phyloP scores from a whole-genome alignment of 2,888 invertebrate genomes.

The Lottia scabra region DNA sequence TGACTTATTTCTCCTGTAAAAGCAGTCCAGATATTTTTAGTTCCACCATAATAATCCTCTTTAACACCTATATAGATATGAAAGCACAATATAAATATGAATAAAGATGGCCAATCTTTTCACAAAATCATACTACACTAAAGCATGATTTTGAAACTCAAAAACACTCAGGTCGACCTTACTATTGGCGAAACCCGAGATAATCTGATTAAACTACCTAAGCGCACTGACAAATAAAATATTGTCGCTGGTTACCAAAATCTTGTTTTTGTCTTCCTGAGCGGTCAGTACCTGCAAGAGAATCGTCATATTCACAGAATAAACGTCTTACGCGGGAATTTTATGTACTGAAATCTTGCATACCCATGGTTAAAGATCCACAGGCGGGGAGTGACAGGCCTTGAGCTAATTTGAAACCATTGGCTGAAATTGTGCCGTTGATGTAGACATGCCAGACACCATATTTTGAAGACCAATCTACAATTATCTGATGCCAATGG shows the following conservation, averaged over 20 bases:
- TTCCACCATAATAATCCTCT: conserved; percentile 19
- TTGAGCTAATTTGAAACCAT: neutral
- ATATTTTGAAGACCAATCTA: conserved; percentile 13
- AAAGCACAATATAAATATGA: too few species aligned
- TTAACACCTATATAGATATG: conserved; percentile 20
- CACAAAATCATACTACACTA: too few species aligned
- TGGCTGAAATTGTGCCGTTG: conserved; percentile 20
- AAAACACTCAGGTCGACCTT: too few species aligned
- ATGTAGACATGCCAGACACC: conserved; percentile 22
- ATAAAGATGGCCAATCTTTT: too few species aligned
- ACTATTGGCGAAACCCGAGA: too few species aligned
- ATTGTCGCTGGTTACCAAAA: neutral
- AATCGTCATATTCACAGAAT: neutral
- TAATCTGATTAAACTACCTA: too few species aligned
- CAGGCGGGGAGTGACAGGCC: conserved; percentile 1
- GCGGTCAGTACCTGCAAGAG: too few species aligned
- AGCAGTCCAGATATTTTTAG: conserved; percentile 19
- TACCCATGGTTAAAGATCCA: conserved; percentile 22
- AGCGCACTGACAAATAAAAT: too few species aligned
- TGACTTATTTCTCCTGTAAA: conserved; percentile 32
- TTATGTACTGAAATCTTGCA: neutral
- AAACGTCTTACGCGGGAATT: neutral
- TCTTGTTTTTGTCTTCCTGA: too few species aligned
- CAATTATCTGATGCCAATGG: conserved; percentile 24
- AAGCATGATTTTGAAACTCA: too few species aligned